These are phyloP conservation scores for Tipula helvola DNA, from an alignment of 2,888 invertebrate species.

Conservation along the genomic window DNA sequence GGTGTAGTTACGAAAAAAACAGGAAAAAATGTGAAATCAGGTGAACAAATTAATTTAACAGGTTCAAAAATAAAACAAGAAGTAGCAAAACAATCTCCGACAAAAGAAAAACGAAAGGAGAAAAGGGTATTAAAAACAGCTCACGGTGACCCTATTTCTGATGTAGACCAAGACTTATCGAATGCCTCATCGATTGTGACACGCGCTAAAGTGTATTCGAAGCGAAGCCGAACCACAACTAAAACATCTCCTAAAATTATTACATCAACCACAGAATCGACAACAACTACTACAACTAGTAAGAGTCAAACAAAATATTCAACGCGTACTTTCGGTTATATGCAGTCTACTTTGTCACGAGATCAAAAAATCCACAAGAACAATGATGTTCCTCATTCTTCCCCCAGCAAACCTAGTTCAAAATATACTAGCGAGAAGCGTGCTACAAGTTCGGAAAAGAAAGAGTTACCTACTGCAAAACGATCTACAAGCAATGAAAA, in stretches of 20 bases:
- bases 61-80: neutral
- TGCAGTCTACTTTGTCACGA: slow-evolving; percentile 46
- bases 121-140: neutral
- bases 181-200: neutral
- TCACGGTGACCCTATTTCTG: neutral
- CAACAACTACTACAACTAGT: slow-evolving; percentile 7
- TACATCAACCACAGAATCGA: neutral
- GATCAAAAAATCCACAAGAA: slow-evolving; percentile 39
- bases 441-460: neutral
- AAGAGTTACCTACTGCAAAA: neutral
- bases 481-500: neutral
- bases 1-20: neutral
- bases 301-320: slow-evolving; percentile 22
- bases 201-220: neutral
- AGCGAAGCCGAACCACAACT: neutral
- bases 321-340: slow-evolving; percentile 38
- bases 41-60: neutral
- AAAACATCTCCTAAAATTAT: neutral
- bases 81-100: neutral
- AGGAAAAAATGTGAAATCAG: neutral
- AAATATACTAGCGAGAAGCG: neutral
- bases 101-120: neutral
- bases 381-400: slow-evolving; percentile 6
- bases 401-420: neutral
- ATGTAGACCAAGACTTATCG: neutral